Base-by-base conservation (phyloP, 2,888 invertebrate genomes). In the Hemithea aestivaria region DNA sequence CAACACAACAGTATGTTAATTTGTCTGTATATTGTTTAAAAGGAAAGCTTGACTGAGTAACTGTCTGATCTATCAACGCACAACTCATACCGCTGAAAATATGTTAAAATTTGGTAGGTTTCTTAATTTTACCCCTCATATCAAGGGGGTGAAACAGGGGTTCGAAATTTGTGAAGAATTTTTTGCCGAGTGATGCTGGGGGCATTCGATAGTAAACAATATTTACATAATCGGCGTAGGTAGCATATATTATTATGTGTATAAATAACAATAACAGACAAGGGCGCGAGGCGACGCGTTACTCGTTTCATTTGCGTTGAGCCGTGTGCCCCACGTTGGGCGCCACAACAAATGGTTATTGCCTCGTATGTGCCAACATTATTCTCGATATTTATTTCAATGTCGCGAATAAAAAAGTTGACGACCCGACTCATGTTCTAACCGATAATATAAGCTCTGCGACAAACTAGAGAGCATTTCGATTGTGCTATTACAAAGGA, bases 321-420 rank as follows among this genome's bases (percentile, higher is more conserved):
- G 56, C 33, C 54, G 56, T 25, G 11, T 27, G 55, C 35, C 55
- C 59, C 65, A 48, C 55, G 60, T 60, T 61, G 68, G 65, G 62
- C 60, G 64, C 62, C 70, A 62, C 66, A 66, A 62, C 42, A 48
- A 54, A 57, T 47, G 48, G 53, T 53, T 56, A 57, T 56, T 50
- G 47, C 48, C 36, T 42, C 32, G 40, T 49, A 45, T 45, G 47
- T 33, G 33, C 43, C 8, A 10, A 11, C 35, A 23, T 37, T 43
- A 45, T 46, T 37, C 35, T 40, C 40, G 33, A 36, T 42, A 34
- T 42, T 34, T 40, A 42, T 46, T 47, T 47, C 43, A 52, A 52
- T 49, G 49, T 45, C 45, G 45, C 45, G 40, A 45, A 43, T 43
- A 37, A 37, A 45, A 40, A 36, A 41, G 47, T 47, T 49, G 39